Evolutionary conservation across 1,140 invertebrate genomes (phyloP), one percentile per base, ranked within the genome.

Genomic region (Tetramorium parvispinum): DNA sequence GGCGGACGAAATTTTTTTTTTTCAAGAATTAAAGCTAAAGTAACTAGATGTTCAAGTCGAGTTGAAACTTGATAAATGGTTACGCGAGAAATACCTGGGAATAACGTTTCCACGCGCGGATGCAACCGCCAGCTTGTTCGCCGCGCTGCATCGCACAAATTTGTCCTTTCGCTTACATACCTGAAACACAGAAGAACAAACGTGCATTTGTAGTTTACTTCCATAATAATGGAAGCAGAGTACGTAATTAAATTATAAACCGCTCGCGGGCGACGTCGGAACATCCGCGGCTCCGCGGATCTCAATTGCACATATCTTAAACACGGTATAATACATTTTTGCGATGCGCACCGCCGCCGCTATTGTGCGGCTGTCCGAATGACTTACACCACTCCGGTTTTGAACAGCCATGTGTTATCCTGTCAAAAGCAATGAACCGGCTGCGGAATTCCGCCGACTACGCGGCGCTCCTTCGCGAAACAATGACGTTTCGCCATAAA

Each of bases 401-500:
- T 83, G 51, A 83, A 83, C 79, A 83, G 79, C 68, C 68, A 83
- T 83, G 68, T 73, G 79, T 83, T 83, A 83, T 83, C 68, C 79
- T 83, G 79, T 83, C 79, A 83, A 73, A 83, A 73, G 79, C 79
- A 83, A 83, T 83, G 79, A 83, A 83, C 79, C 68, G 66, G 18
- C 68, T 73, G 79, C 79, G 79, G 68, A 83, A 83, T 83, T 83
- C 79, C 79, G 66, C 18, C 79, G 79, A 71, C 49, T 11, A 57
- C 77, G 59, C 63, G 77, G 78, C 49, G 59, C 37, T 83, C 68
- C 79, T 83, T 59, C 66, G 68, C 79, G 79, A 83, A 83, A 83
- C 79, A 83, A 73, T 83, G 79, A 83, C 53, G 79, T 83, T 83
- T 83, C 79, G 68, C 79, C 53, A 73, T 83, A 83, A 83, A 83